Conservation (phyloP, 2,888 invertebrate genomes). For the Mayetiola destructor region DNA sequence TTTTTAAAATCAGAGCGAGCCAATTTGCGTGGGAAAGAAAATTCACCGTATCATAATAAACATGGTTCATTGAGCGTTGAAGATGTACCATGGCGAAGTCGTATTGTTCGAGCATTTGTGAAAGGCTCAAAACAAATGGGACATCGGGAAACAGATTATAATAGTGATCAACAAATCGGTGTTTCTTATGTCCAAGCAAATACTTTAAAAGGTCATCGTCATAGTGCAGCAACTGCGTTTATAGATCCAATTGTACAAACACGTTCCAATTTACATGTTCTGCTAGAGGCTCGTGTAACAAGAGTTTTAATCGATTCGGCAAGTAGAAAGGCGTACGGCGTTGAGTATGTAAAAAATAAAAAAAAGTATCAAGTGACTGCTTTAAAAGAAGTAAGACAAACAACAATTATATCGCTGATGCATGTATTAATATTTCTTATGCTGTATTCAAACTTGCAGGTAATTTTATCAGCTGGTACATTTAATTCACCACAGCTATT, state of each 20-base stretch:
- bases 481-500: conserved; percentile 80
- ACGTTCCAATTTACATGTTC: conserved; percentile 51
- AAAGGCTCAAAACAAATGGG: conserved; percentile 50
- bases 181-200: conserved; percentile 52
- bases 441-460: not conserved
- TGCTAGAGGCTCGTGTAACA: conserved; percentile 47
- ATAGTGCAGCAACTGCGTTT: conserved; percentile 51
- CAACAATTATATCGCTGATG: not conserved
- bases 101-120: conserved; percentile 41
- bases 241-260: conserved; percentile 41
- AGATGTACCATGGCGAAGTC: conserved; percentile 41
- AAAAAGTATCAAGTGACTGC: conserved; percentile 40
- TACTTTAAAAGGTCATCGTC: conserved; percentile 43
- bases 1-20: conserved; percentile 46
- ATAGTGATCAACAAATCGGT: conserved; percentile 46
- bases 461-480: conserved; percentile 73
- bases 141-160: conserved; percentile 53
- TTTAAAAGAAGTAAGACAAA: conserved; percentile 45
- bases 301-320: conserved; percentile 48
- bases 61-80: conserved; percentile 48
- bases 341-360: conserved; percentile 46
- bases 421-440: not conserved
- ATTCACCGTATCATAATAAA: conserved; percentile 41
- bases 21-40: conserved; percentile 36
- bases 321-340: conserved; percentile 50